These are phyloP conservation scores for Liopterus haemorrhoidalis DNA, from an alignment of 2,888 invertebrate genomes.

Conservation along the genomic window DNA sequence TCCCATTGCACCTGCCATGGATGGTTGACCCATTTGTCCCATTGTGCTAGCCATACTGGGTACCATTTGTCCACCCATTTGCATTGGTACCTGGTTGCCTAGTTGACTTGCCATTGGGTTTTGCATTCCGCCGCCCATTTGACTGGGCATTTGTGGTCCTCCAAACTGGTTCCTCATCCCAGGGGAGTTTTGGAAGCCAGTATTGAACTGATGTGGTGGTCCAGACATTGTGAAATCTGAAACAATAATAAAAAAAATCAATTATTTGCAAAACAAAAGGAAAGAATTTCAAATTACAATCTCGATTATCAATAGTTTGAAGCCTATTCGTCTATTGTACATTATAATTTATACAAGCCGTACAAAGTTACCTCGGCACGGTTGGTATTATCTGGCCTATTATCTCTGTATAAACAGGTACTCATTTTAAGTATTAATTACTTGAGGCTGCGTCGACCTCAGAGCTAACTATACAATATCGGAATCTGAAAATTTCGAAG, in stretches of 20 bases:
- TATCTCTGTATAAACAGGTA: too few species aligned
- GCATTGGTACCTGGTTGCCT: constrained; percentile 44
- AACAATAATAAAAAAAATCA: not conserved
- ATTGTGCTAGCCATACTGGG: constrained; percentile 48
- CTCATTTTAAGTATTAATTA: too few species aligned
- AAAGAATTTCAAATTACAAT: too few species aligned
- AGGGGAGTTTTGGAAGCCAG: constrained; percentile 59
- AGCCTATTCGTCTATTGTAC: too few species aligned
- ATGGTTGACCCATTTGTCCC: constrained; percentile 40
- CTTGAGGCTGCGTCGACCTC: too few species aligned
- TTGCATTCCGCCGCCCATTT: constrained; percentile 37
- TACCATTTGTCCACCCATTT: constrained; percentile 54
- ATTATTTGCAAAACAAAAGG: too few species aligned
- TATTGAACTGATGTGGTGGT: constrained; percentile 66
- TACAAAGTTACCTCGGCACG: too few species aligned
- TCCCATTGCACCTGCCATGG: constrained; percentile 3
- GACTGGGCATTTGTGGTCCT: constrained; percentile 54
- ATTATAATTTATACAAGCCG: too few species aligned
- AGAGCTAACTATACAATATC: too few species aligned
- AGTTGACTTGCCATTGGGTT: constrained; percentile 40
- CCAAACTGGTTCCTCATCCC: constrained; percentile 62
- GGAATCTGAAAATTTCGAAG: too few species aligned
- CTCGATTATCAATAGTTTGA: too few species aligned
- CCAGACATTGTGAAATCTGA: constrained; percentile 54
- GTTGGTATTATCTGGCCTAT: too few species aligned